phyloP scores from a whole-genome alignment of 2,888 invertebrate genomes.

The Coecobrya sp. region DNA sequence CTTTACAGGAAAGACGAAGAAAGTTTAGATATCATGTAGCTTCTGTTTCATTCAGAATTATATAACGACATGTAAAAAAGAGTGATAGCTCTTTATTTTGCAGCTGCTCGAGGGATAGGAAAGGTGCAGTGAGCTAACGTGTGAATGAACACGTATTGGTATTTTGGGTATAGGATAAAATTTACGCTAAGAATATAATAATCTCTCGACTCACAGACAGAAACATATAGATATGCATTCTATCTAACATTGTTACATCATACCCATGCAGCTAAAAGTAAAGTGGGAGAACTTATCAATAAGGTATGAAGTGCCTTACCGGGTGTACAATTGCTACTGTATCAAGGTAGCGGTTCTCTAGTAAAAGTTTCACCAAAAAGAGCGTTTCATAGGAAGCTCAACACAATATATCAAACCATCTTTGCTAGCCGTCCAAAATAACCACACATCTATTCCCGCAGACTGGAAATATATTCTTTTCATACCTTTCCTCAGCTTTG shows the following conservation, averaged over 20 bases:
- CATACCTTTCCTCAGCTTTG: not conserved
- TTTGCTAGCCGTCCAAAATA: not conserved
- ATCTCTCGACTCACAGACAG: not conserved
- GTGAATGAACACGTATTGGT: not conserved
- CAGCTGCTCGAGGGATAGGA: constrained; percentile 11
- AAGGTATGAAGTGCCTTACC: constrained; percentile 55
- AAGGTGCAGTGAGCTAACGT: constrained; percentile 9
- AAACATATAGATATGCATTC: not conserved
- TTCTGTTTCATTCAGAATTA: constrained; percentile 39
- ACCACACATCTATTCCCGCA: not conserved
- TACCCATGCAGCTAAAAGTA: not conserved
- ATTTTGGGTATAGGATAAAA: not conserved
- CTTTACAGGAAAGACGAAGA: constrained; percentile 27
- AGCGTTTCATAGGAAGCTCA: not conserved
- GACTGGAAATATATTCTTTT: not conserved
- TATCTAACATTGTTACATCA: not conserved
- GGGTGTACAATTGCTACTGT: constrained; percentile 12
- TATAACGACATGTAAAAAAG: constrained; percentile 42
- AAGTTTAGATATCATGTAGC: constrained; percentile 25
- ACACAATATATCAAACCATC: not conserved
- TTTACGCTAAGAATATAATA: not conserved
- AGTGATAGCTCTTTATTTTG: constrained; percentile 41
- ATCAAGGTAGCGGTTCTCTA: not conserved
- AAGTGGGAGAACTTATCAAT: constrained; percentile 63
- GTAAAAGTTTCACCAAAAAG: not conserved